Evolutionary conservation across 2,888 invertebrate species (phyloP), one percentile per base, ranked within the genome.

Genomic region (Drosophila borborema): DNA sequence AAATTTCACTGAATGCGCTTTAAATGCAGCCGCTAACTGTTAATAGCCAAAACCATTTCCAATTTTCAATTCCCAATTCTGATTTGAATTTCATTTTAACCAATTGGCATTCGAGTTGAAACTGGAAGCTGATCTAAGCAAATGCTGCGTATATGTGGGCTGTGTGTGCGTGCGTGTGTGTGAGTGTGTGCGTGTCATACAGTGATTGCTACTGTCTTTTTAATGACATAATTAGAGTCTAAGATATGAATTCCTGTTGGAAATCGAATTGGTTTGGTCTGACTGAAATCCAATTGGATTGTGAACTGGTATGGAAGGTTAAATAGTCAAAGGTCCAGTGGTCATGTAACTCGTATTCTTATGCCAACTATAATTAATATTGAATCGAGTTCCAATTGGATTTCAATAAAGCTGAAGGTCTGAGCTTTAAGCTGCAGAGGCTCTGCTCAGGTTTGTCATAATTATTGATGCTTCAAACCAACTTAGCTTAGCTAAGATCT

Each of bases 1-100:
- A 86, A 86, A 84, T 86, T 86, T 86, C 83, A 88, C 89, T 86
- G 86, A 90, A 69, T 64, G 68, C 77, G 36, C 53, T 68, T 45
- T 62, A 76, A 72, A 65, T 55, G 65, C 67, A 70, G 66, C 56
- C 65, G 62, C 74, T 84, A 84, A 89, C 87, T 89, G 89, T 84
- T 89, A 62, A 65, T 18, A 36, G 16, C 55, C 63, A 67, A 56
- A 59, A 16, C 34, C 31, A 56, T 56, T 40, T 46, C 54, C 55
- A 28, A 56, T 56, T 38, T 46, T 43, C 54, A 28, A 36, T 31
- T 23, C 28, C 46, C 49, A 60, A 54, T 49, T 61, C 46, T 58
- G 63, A 64, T n/a, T 31, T 28, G 34, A 74, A 23, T 46, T 34
- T 28, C 40, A 23, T 40, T 40, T 40, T 14, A 20, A 3, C 40